These are phyloP conservation scores for Agriopis marginaria DNA, from an alignment of 2,888 invertebrate species.

Conservation along the genomic window DNA sequence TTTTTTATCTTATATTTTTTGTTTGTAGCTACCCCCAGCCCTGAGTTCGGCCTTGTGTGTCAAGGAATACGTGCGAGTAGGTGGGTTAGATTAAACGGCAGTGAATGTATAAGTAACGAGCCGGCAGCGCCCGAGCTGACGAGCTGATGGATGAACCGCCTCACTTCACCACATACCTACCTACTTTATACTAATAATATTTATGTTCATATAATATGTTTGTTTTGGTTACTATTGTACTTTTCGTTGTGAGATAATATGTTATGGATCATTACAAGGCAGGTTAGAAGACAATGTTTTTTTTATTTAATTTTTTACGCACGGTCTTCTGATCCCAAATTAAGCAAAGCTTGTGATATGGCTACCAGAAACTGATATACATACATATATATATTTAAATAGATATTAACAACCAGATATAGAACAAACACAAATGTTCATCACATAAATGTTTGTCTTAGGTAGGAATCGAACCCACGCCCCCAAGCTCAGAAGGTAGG, in stretches of 20 bases:
- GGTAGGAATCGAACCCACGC: too few species aligned
- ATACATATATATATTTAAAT: too few species aligned
- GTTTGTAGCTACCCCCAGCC: background rate
- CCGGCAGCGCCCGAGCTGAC: conserved; percentile 51
- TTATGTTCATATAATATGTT: background rate
- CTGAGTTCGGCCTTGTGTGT: conserved; percentile 13
- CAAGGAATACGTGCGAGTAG: conserved; percentile 25
- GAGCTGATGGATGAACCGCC: conserved; percentile 69
- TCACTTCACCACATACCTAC: conserved; percentile 23
- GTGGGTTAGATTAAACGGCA: conserved; percentile 58
- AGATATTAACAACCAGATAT: too few species aligned
- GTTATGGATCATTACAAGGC: background rate
- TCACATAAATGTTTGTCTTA: too few species aligned
- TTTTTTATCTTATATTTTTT: too few species aligned
- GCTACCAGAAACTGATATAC: too few species aligned
- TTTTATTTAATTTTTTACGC: too few species aligned
- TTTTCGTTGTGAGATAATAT: background rate
- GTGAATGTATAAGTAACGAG: conserved; percentile 76
- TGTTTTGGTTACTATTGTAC: background rate
- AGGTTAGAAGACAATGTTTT: background rate
- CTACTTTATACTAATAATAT: conserved; percentile 5
- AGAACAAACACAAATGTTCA: too few species aligned
- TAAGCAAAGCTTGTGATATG: too few species aligned
- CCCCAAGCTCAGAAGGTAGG: too few species aligned
- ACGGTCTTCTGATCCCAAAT: too few species aligned